These are phyloP conservation scores for Sphinx pinastri DNA, from an alignment of 2,888 invertebrate genomes.

Conservation along the genomic window DNA sequence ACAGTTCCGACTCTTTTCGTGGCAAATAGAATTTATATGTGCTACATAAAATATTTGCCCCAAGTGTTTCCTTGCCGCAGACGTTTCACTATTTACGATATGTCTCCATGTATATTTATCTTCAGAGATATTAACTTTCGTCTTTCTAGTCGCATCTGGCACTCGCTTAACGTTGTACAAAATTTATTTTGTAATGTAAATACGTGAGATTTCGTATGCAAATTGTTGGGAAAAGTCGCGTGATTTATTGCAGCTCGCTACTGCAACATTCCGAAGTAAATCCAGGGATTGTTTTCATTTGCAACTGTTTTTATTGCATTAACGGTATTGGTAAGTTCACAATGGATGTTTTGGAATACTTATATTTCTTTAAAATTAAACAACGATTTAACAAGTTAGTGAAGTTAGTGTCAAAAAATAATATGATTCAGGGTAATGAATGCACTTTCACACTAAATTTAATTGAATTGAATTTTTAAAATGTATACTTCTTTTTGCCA, in stretches of 20 bases:
- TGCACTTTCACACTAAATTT: not conserved
- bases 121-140: slow-evolving; percentile 21
- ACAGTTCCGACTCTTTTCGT: slow-evolving; percentile 6
- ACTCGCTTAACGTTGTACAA: slow-evolving; percentile 15
- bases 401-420: not conserved
- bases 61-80: slow-evolving; percentile 19
- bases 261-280: slow-evolving; percentile 9
- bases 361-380: too few species aligned
- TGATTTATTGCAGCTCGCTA: slow-evolving; percentile 16
- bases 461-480: not conserved
- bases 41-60: slow-evolving; percentile 14
- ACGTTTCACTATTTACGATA: slow-evolving; percentile 11
- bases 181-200: slow-evolving; percentile 24
- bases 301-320: not conserved
- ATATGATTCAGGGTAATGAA: not conserved
- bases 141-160: slow-evolving; percentile 18
- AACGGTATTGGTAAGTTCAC: not conserved
- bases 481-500: not conserved
- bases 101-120: slow-evolving; percentile 19
- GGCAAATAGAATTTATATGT: slow-evolving; percentile 12
- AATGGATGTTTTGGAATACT: not conserved
- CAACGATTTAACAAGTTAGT: too few species aligned
- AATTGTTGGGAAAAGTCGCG: slow-evolving; percentile 24
- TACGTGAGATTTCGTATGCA: slow-evolving; percentile 19
- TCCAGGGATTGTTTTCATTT: slow-evolving; percentile 14